Conservation (phyloP, 2,888 invertebrate genomes). For the Lutraria lutraria region DNA sequence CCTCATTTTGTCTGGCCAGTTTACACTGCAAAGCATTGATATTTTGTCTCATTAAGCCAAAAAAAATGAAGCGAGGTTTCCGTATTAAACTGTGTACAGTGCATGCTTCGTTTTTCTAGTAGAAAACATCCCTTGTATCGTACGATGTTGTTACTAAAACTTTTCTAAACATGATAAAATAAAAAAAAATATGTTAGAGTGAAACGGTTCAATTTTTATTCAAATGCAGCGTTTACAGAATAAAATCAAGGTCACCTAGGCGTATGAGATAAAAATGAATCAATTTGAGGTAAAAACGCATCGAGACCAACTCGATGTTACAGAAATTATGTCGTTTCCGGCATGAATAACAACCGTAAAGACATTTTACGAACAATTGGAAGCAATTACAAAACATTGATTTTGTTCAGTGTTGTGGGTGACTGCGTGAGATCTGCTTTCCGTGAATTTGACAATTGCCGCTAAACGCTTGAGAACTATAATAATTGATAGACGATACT, state of each 20-base stretch:
- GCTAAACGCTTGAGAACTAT: not conserved
- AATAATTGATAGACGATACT: not conserved
- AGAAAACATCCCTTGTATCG: no score
- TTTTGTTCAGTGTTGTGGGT: not conserved
- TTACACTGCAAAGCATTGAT: no score
- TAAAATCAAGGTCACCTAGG: not conserved
- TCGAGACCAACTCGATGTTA: slow-evolving; percentile 9
- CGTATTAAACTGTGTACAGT: no score
- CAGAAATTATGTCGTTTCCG: slow-evolving; percentile 11
- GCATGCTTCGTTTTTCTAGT: no score
- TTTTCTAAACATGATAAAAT: not conserved
- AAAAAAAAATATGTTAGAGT: not conserved
- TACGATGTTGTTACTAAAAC: no score
- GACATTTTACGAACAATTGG: not conserved
- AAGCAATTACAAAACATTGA: slow-evolving; percentile 7
- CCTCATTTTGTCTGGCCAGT: no score
- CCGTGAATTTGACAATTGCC: not conserved
- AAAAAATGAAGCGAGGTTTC: no score
- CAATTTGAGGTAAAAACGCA: not conserved
- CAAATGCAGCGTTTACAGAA: not conserved
- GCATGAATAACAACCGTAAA: not conserved
- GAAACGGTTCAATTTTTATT: not conserved
- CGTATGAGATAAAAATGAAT: not conserved
- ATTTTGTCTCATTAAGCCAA: no score
- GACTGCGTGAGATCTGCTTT: not conserved